Evolutionary conservation across 2,113 vertebrate genomes (phyloP).

Genomic region (Notarius lentiginosus): DNA sequence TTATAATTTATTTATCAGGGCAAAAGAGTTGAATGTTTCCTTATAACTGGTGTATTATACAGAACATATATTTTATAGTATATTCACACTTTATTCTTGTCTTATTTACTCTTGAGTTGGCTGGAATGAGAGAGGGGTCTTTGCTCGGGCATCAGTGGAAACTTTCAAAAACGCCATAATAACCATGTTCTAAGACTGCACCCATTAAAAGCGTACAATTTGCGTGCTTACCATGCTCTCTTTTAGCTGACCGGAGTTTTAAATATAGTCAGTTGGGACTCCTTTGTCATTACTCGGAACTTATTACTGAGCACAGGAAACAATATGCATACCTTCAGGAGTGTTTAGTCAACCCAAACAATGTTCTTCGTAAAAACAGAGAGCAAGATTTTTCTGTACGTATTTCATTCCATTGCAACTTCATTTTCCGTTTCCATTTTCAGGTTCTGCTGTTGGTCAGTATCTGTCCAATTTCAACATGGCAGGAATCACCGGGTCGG

Average conservation of each 20-base stretch:
- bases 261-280: background rate
- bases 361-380: background rate
- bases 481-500: constrained; percentile 70
- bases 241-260: background rate
- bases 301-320: background rate
- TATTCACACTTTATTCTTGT: background rate
- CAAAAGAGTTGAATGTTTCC: background rate
- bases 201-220: background rate
- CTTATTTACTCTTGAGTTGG: background rate
- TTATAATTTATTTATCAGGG: background rate
- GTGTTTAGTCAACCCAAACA: background rate
- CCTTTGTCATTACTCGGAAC: background rate
- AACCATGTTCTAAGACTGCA: background rate
- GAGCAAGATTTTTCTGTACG: background rate
- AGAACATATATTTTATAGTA: background rate
- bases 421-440: constrained; percentile 25
- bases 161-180: no score
- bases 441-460: constrained; percentile 60
- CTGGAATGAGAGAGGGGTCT: constrained; percentile 1
- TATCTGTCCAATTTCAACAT: constrained; percentile 72
- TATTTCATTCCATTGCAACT: background rate
- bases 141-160: background rate
- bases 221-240: background rate
- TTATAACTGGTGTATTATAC: background rate
- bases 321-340: background rate